Base-by-base conservation (phyloP, 2,888 invertebrate species). In the Leptinotarsa haldemani region DNA sequence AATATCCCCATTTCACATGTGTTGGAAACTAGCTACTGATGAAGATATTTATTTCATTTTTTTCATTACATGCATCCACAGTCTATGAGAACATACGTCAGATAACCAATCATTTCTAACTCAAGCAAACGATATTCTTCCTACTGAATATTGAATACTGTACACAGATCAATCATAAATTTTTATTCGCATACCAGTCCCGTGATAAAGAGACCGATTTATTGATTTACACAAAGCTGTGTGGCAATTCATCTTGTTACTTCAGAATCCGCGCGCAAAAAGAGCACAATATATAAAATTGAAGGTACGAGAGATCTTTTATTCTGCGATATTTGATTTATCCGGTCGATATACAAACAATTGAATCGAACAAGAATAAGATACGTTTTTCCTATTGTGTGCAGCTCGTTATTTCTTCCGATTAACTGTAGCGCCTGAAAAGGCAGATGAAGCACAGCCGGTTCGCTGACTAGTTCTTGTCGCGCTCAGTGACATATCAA, bases 391-490 rank as follows among this genome's bases (percentile, higher is more conserved):
- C 82, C 82, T 82, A 81, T 82, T 82, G 82, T 82, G 74, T 80
- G 80, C 77, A 76, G 79, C 81, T 82, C 82, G 81, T 82, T 83
- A 83, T 83, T 82, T 84, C 84, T 84, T 84, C 84, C 84, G 84
- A 84, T 84, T 85, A 85, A 85, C 85, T 85, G 85, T 84, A 83
- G 81, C 81, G 81, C 83, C 84, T 83, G 85, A 85, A 85, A 86
- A 84, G 86, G 86, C 81, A 83, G 79, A 82, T 80, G 80, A 80
- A 82, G 79, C 80, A 80, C 77, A 80, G 81, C 84, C 84, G 83
- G 85, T 85, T 84, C 83, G 80, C 78, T 82, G 84, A 83, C 83
- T 83, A 84, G 83, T 85, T 85, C 83, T 85, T 85, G 84, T 81
- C 79, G 53, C 25, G 52, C 30, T 30, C 72, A 72, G 66, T 70